Percentiles rank a stretch among this genome's conserved stretches.
phyloP scores from a whole-genome alignment of 1,140 invertebrate genomes.

The Ostrea denselamellosa region DNA sequence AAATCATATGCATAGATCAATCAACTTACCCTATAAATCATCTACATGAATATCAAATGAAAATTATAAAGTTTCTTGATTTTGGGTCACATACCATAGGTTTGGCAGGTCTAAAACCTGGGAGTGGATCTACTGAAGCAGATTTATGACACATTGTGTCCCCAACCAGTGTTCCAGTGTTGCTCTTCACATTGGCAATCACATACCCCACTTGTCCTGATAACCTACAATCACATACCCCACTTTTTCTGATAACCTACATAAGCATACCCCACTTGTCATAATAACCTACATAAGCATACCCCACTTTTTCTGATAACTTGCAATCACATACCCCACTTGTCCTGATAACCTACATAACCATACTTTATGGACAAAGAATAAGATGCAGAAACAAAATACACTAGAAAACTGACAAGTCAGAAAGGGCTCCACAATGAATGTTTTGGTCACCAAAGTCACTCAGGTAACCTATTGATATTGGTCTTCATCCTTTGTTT shows the following conservation, averaged over 20 bases:
- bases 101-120: conserved; percentile 85
- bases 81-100: conserved; percentile 85
- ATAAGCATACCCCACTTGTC: not conserved
- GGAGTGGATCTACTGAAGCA: conserved; percentile 82
- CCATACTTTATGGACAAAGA: not conserved
- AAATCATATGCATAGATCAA: not conserved
- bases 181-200: conserved; percentile 88
- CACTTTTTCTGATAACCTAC: conserved; percentile 86
- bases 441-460: no score
- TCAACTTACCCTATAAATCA: not conserved
- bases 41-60: not conserved
- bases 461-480: no score
- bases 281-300: no score
- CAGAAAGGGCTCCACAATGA: no score
- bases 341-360: not conserved
- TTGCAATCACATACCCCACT: conserved; percentile 10
- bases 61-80: not conserved
- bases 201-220: conserved; percentile 85
- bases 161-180: conserved; percentile 89
- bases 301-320: no score
- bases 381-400: no score
- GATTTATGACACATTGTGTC: conserved; percentile 87
- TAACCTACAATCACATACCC: conserved; percentile 86
- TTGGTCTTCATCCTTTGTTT: no score
- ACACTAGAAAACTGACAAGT: no score